These are phyloP conservation scores for Pseudobourletiella spinata DNA, from an alignment of 1,140 invertebrate genomes.

Conservation along the genomic window DNA sequence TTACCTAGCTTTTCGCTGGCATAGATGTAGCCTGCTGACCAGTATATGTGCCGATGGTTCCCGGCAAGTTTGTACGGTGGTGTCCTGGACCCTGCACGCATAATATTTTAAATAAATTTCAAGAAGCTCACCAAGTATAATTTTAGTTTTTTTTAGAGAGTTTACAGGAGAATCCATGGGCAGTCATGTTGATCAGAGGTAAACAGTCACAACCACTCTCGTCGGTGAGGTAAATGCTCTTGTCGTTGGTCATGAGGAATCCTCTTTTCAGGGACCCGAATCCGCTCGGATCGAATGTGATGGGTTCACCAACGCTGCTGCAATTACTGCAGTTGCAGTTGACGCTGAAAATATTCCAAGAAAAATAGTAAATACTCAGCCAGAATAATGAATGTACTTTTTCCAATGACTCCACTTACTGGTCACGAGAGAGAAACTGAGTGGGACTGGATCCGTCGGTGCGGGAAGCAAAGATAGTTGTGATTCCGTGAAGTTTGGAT, in stretches of 20 bases:
- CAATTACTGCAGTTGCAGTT: slow-evolving; percentile 27
- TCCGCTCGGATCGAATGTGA: slow-evolving; percentile 27
- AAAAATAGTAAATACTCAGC: neutral
- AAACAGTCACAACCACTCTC: slow-evolving; percentile 26
- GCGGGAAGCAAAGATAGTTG: slow-evolving; percentile 6
- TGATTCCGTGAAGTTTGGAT: slow-evolving; percentile 16
- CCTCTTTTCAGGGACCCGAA: slow-evolving; percentile 1
- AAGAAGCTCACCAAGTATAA: too few relatives aligned
- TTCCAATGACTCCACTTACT: neutral
- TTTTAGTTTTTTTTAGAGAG: too few relatives aligned
- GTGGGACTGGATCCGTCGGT: slow-evolving; percentile 5
- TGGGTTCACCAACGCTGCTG: slow-evolving; percentile 11
- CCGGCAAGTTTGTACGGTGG: slow-evolving; percentile 53
- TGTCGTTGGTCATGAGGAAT: slow-evolving; percentile 11
- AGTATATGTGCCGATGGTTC: slow-evolving; percentile 59
- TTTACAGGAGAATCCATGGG: neutral
- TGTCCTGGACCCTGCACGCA: neutral
- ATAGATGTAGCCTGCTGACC: slow-evolving; percentile 43
- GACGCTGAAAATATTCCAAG: slow-evolving; percentile 4
- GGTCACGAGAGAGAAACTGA: slow-evolving; percentile 20
- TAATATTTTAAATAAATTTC: neutral
- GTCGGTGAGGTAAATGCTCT: slow-evolving; percentile 24
- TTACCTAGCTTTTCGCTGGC: slow-evolving; percentile 17
- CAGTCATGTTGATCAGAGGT: slow-evolving; percentile 14
- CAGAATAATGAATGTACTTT: neutral